Evolutionary conservation across 2,113 vertebrate species (phyloP), one percentile per base, ranked within the genome.

Genomic region (Tychaedon coryphoeus): DNA sequence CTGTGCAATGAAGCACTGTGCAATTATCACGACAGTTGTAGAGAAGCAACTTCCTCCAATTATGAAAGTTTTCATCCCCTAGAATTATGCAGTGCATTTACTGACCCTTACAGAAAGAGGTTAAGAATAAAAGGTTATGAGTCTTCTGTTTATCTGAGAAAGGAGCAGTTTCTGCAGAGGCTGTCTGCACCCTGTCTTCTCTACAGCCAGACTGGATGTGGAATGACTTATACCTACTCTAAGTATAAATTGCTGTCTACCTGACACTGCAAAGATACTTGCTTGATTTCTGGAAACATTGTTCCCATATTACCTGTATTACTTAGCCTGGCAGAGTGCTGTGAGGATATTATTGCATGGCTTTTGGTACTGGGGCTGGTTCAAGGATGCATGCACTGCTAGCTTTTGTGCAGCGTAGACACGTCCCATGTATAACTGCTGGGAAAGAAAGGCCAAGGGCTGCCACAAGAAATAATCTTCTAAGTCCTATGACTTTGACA

Each of bases 381-480:
- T 77, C 26, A 38, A 70, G 56, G 47, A 34, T 26, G 65, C 17
- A 8, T 0, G 7, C 14, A 2, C 33, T 19, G 31, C 64, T 57
- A 5, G 77, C 28, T 20, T 84, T 53, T 54, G 56, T 77, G 60
- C 60, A n/a, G 23, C 0, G 0, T 10, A 42, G 38, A 42, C 2
- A 18, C 4, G 3, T n/a, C 14, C 31, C 8, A 8, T 40, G 19
- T 57, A 3, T 28, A 75, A 79, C 36, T 33, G 38, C 76, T 65
- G 54, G 36, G 45, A 43, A 85, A 74, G 50, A 58, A 88, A 83
- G 36, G 45, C 36, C 78, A 83, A 42, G 45, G 54, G 45, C 48
- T 88, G 62, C 36, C 79, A 74, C 23, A 45, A 84, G 64, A 92
- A 82, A 71, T 84, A 89, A 47, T 58, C 34, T 86, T 86, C 62